phyloP scores from a whole-genome alignment of 1,140 invertebrate genomes.

The Zaprionus nigranus region DNA sequence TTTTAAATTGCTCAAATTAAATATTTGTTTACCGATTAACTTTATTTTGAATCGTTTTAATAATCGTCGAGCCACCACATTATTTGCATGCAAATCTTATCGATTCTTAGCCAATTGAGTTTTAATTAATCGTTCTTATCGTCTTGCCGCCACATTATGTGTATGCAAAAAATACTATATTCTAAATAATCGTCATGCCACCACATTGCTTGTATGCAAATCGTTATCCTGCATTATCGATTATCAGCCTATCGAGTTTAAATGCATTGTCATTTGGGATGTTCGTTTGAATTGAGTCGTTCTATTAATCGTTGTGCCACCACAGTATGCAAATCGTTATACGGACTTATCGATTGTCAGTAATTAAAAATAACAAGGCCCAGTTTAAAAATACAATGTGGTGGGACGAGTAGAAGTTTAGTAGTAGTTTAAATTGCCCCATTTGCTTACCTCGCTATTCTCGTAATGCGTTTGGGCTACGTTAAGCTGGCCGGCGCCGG shows the following conservation, averaged over 20 bases:
- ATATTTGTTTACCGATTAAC: neutral
- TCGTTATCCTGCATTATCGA: neutral
- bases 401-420: too few species aligned
- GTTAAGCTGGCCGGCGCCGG: conserved; percentile 85
- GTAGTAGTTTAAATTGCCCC: too few species aligned
- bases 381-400: too few species aligned
- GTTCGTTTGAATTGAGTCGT: neutral
- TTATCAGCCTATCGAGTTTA: neutral
- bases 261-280: neutral
- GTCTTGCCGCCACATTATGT: too few species aligned
- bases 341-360: too few species aligned
- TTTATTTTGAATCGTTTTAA: neutral
- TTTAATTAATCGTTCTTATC: neutral
- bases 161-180: too few species aligned
- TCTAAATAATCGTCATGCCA: too few species aligned
- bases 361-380: too few species aligned
- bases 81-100: neutral
- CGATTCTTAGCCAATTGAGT: neutral
- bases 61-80: too few species aligned
- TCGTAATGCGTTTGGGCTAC: conserved; percentile 87
- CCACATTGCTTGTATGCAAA: too few species aligned
- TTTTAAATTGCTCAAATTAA: neutral
- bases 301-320: too few species aligned
- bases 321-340: too few species aligned
- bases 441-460: conserved; percentile 85